A percentile compares a stretch with the other conserved stretches of the same genome.
These are phyloP conservation scores for Myotis pilosus DNA, from an alignment of 2,797 vertebrate species.

Conservation along the genomic window DNA sequence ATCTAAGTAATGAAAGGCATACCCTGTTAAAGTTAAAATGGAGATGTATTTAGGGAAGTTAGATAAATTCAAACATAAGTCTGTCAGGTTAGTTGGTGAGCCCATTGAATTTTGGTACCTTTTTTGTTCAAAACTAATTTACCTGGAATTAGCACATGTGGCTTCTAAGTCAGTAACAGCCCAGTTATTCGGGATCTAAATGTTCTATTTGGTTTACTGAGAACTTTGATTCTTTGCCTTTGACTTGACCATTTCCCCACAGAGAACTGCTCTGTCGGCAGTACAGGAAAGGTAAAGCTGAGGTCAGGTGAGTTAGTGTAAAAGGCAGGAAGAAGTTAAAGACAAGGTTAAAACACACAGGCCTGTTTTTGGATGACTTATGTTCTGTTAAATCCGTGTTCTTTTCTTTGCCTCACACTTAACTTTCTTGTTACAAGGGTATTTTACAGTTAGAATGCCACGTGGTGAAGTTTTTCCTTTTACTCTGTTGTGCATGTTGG, in stretches of 20 bases:
- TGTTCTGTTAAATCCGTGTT: slow-evolving; percentile 20
- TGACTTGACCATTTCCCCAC: neutral
- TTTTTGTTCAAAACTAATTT: too few species aligned
- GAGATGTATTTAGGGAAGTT: slow-evolving; percentile 3
- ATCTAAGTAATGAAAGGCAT: neutral
- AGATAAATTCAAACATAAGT: slow-evolving; percentile 22
- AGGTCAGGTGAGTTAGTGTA: neutral
- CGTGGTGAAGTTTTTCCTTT: slow-evolving; percentile 42
- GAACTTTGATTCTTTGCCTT: neutral
- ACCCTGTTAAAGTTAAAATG: slow-evolving; percentile 20
- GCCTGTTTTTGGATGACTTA: neutral
- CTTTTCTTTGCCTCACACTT: neutral
- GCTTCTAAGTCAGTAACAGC: too few species aligned
- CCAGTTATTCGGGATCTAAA: too few species aligned
- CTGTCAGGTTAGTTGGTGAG: neutral
- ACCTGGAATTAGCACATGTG: too few species aligned
- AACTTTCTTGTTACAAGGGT: neutral
- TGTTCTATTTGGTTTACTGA: neutral
- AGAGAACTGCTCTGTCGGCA: neutral
- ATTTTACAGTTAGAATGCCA: slow-evolving; percentile 14
- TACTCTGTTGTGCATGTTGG: slow-evolving; percentile 12
- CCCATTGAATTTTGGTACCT: slow-evolving; percentile 4
- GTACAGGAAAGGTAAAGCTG: neutral
- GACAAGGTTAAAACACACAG: neutral
- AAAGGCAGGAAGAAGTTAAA: neutral